A percentile compares a stretch with the other conserved stretches of the same genome.
phyloP scores from a whole-genome alignment of 2,797 vertebrate genomes.

The Spinibarbus caldwelli region DNA sequence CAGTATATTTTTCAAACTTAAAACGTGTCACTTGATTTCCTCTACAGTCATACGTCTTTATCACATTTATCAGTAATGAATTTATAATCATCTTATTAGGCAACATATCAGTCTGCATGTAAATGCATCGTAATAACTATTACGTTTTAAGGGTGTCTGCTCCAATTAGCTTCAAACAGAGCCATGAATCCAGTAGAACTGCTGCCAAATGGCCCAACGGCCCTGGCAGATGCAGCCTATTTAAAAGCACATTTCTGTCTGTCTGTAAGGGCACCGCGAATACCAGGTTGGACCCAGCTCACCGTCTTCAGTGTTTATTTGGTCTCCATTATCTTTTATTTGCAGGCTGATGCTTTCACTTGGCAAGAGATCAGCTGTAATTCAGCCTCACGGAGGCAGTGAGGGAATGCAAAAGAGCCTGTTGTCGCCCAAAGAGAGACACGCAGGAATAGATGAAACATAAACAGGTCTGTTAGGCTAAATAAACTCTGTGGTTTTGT shows the following conservation, averaged over 20 bases:
- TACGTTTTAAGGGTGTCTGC: conserved; percentile 41
- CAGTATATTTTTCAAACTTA: conserved; percentile 30
- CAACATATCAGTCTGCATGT: conserved; percentile 47
- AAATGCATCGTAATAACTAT: conserved; percentile 52
- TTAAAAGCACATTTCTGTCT: conserved; percentile 62
- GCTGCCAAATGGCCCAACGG: conserved; percentile 60
- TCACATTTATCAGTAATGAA: conserved; percentile 35
- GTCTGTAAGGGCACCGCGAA: conserved; percentile 58
- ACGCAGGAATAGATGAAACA: conserved; percentile 10
- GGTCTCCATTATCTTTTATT: conserved; percentile 80
- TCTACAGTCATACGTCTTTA: conserved; percentile 41
- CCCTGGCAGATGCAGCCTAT: conserved; percentile 60
- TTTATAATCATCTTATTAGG: conserved; percentile 43
- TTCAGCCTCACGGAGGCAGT: conserved; percentile 61
- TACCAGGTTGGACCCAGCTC: conserved; percentile 68
- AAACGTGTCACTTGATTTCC: conserved; percentile 43
- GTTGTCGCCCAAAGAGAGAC: conserved; percentile 21
- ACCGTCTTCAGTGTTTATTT: conserved; percentile 73
- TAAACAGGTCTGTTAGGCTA: conserved; percentile 14
- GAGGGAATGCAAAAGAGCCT: conserved; percentile 47
- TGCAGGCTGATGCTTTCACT: conserved; percentile 74
- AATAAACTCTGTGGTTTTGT: conserved; percentile 27
- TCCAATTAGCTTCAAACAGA: conserved; percentile 61
- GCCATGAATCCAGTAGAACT: conserved; percentile 52
- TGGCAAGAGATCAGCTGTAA: conserved; percentile 68